Percentiles rank a stretch among this genome's conserved stretches.
These are phyloP conservation scores for Drosophila chauvacae DNA, from an alignment of 1,140 invertebrate species.

Conservation along the genomic window DNA sequence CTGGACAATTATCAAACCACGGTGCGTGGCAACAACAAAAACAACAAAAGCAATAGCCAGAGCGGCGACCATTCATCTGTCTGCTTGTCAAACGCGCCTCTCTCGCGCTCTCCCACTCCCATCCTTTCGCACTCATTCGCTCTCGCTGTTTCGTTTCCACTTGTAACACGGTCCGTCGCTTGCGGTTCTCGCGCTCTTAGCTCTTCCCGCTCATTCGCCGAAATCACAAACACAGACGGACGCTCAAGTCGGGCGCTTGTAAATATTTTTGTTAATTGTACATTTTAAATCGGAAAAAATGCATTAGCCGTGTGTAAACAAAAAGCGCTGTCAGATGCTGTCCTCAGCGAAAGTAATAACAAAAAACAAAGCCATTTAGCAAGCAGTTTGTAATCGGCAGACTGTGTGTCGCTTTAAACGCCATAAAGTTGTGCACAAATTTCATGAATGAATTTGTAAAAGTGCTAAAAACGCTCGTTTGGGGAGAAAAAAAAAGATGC, in stretches of 20 bases:
- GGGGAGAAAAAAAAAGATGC: slow-evolving; percentile 22
- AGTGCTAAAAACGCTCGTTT: slow-evolving; percentile 33
- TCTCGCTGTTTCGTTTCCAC: slow-evolving; percentile 68
- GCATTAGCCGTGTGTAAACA: slow-evolving; percentile 39
- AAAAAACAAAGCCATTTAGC: slow-evolving; percentile 13
- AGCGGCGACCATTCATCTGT: slow-evolving; percentile 32
- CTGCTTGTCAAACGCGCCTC: slow-evolving; percentile 46
- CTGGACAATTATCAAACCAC: slow-evolving; percentile 73
- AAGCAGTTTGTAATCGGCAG: neutral
- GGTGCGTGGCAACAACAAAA: slow-evolving; percentile 48
- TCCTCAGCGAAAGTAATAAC: slow-evolving; percentile 36
- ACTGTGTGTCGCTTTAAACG: slow-evolving; percentile 33
- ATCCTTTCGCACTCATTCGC: slow-evolving; percentile 28
- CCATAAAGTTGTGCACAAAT: slow-evolving; percentile 37
- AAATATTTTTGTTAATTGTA: slow-evolving; percentile 59
- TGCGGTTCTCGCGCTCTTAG: slow-evolving; percentile 31
- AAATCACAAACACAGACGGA: slow-evolving; percentile 64
- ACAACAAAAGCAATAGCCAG: slow-evolving; percentile 22
- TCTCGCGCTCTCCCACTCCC: slow-evolving; percentile 45
- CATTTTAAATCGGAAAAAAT: slow-evolving; percentile 37
- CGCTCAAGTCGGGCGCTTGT: slow-evolving; percentile 51
- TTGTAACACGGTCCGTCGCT: slow-evolving; percentile 53
- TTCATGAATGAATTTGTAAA: slow-evolving; percentile 73
- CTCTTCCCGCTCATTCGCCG: slow-evolving; percentile 55
- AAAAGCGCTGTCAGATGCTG: slow-evolving; percentile 16